Evolutionary conservation across 2,113 vertebrate species (phyloP).

Genomic region (Ascaphus truei): DNA sequence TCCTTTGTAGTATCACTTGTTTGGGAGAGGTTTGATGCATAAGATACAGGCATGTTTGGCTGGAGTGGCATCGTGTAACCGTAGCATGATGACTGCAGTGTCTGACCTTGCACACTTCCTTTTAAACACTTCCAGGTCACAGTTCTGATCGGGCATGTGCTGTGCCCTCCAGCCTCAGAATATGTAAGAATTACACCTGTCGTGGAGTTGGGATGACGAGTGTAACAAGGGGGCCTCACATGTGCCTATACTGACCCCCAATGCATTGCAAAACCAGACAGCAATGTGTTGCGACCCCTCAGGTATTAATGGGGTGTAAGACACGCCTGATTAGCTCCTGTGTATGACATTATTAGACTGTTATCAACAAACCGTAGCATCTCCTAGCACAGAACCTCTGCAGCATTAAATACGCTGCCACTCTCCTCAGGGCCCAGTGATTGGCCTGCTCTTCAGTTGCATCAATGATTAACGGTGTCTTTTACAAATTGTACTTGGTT

Average conservation of each 20-base stretch:
- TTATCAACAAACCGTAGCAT: background rate
- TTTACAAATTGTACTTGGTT: too few species aligned
- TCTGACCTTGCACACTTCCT: background rate
- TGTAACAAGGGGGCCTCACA: background rate
- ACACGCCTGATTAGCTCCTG: background rate
- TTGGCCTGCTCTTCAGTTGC: background rate
- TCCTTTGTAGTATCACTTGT: background rate
- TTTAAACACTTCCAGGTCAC: background rate
- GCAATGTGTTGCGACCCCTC: too few species aligned
- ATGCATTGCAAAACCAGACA: background rate
- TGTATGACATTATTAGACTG: background rate
- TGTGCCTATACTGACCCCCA: background rate
- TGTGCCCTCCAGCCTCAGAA: background rate
- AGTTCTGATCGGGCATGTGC: background rate
- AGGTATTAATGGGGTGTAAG: too few species aligned
- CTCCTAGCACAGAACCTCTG: background rate
- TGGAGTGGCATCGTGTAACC: background rate
- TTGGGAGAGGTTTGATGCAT: background rate
- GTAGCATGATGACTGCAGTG: background rate
- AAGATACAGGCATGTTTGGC: background rate
- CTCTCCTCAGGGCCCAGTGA: background rate
- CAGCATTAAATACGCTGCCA: too few species aligned
- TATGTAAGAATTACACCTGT: background rate
- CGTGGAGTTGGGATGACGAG: background rate
- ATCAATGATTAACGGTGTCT: background rate